phyloP scores from a whole-genome alignment of 2,113 vertebrate species.

The Drymodes brunneopygia region DNA sequence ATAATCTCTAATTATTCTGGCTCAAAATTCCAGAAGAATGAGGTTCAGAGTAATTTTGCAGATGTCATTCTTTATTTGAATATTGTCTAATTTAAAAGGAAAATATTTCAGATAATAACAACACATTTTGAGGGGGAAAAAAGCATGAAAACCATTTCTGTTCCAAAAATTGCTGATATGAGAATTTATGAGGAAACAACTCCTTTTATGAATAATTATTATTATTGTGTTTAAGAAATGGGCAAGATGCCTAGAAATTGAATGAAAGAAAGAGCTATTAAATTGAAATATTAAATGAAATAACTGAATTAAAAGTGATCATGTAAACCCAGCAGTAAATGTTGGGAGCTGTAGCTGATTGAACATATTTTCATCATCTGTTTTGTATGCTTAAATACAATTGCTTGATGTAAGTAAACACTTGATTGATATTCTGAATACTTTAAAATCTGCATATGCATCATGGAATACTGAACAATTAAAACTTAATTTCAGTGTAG shows the following conservation, averaged over 20 bases:
- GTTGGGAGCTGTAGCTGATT: slow-evolving; percentile 53
- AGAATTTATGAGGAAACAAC: slow-evolving; percentile 48
- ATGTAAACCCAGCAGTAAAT: slow-evolving; percentile 50
- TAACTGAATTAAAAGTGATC: slow-evolving; percentile 70
- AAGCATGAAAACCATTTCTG: slow-evolving; percentile 27
- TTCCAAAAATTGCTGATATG: slow-evolving; percentile 65
- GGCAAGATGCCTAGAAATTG: slow-evolving; percentile 68
- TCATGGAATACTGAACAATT: slow-evolving; percentile 66
- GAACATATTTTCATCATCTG: slow-evolving; percentile 62
- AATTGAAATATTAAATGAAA: slow-evolving; percentile 74
- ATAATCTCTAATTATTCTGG: slow-evolving; percentile 9
- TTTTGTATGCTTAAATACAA: slow-evolving; percentile 69
- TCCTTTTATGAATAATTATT: slow-evolving; percentile 69
- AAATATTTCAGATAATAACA: slow-evolving; percentile 27
- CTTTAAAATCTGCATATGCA: slow-evolving; percentile 67
- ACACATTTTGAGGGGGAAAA: not conserved
- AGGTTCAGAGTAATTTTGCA: not conserved
- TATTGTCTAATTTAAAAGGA: slow-evolving; percentile 37
- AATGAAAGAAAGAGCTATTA: slow-evolving; percentile 68
- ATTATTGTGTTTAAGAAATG: slow-evolving; percentile 65
- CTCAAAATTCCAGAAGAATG: not conserved
- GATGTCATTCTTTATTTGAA: slow-evolving; percentile 1
- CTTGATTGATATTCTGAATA: slow-evolving; percentile 66
- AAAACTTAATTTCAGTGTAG: slow-evolving; percentile 65
- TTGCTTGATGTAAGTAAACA: slow-evolving; percentile 66